A percentile compares a stretch with the other conserved stretches of the same genome.
Evolutionary conservation across 2,113 vertebrate genomes (phyloP).

Genomic region (Otolemur garnettii): DNA sequence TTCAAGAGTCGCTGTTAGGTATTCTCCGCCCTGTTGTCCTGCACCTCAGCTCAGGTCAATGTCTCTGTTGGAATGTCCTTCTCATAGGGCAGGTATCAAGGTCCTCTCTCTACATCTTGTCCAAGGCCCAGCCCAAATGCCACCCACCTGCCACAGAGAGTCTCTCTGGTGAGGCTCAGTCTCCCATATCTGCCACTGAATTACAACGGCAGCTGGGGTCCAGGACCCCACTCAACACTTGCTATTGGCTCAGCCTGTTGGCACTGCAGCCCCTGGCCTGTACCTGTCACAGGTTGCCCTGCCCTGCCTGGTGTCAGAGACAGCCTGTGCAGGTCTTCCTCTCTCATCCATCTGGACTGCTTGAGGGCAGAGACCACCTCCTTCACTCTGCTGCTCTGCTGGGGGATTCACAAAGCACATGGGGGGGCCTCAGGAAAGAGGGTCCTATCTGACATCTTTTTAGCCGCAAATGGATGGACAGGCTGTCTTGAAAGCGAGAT

Average conservation of each 20-base stretch:
- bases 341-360: neutral
- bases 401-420: neutral
- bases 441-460: neutral
- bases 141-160: neutral
- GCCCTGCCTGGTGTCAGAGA: neutral
- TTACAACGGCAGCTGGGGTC: neutral
- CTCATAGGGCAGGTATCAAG: neutral
- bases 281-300: neutral
- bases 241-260: neutral
- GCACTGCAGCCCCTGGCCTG: neutral
- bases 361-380: neutral
- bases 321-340: neutral
- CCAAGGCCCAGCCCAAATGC: neutral
- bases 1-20: neutral
- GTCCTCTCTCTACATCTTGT: neutral
- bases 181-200: too few species aligned
- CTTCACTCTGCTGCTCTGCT: neutral
- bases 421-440: neutral
- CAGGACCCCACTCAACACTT: neutral
- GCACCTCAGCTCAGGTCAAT: neutral
- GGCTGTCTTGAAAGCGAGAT: slow-evolving; percentile 2
- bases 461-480: neutral
- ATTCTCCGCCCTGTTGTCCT: neutral
- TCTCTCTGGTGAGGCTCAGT: neutral
- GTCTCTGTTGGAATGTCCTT: neutral